Percentiles rank a stretch among this genome's conserved stretches.
These are phyloP conservation scores for Lepidothrix coronata DNA, from an alignment of 2,113 vertebrate genomes.

Conservation along the genomic window DNA sequence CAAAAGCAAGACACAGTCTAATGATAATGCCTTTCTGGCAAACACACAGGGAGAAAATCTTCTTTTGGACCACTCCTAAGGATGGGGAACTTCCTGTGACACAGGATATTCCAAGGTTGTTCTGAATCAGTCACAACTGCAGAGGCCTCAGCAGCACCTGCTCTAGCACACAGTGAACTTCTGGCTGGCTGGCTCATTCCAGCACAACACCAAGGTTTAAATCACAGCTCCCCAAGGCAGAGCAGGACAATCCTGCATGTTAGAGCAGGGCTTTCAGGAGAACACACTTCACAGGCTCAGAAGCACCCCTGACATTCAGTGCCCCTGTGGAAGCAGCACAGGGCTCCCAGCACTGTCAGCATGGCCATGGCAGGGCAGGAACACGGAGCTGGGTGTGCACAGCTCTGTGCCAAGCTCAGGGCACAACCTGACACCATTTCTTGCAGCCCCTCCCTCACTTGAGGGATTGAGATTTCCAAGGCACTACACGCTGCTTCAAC, in stretches of 20 bases:
- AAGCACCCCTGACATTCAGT: neutral
- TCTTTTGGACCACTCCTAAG: neutral
- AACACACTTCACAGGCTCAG: neutral
- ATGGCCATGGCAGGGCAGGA: neutral
- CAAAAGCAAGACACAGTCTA: neutral
- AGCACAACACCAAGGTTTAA: neutral
- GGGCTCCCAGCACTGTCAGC: neutral
- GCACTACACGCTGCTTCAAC: neutral
- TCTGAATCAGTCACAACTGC: neutral
- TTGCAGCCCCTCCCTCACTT: neutral
- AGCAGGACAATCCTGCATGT: neutral
- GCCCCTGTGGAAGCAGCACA: neutral
- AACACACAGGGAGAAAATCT: neutral
- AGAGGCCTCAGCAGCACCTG: neutral
- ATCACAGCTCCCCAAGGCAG: neutral
- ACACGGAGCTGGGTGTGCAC: rapidly evolving
- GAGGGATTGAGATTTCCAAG: neutral
- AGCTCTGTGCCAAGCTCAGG: neutral
- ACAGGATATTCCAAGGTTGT: neutral
- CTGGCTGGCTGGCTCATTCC: neutral
- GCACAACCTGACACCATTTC: neutral
- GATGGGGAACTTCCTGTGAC: neutral
- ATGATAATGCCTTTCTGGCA: neutral
- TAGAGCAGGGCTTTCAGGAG: neutral
- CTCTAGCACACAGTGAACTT: neutral